These are phyloP conservation scores for Saturnia japonica DNA, from an alignment of 2,888 invertebrate genomes.

Conservation along the genomic window DNA sequence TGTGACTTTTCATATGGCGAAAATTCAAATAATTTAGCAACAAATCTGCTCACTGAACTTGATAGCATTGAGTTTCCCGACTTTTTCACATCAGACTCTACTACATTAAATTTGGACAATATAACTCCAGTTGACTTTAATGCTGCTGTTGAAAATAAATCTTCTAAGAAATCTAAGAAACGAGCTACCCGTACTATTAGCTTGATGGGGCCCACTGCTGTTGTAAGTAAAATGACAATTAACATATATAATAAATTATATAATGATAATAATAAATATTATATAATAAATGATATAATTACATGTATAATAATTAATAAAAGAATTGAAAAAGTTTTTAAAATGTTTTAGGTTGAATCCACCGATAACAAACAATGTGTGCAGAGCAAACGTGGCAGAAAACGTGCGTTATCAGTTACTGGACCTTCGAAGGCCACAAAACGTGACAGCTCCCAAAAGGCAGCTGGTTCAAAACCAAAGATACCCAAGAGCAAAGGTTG, in stretches of 20 bases:
- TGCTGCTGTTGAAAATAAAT: slow-evolving; percentile 35
- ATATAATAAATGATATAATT: neutral
- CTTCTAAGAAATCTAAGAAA: slow-evolving; percentile 47
- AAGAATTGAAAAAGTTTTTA: neutral
- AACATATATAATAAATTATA: too few species aligned
- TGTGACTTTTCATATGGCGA: slow-evolving; percentile 68
- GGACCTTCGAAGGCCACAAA: slow-evolving; percentile 50
- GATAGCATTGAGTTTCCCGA: slow-evolving; percentile 60
- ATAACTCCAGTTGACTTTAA: slow-evolving; percentile 43
- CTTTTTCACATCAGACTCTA: slow-evolving; percentile 48
- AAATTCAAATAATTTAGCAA: slow-evolving; percentile 49
- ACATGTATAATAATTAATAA: neutral
- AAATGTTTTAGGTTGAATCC: neutral
- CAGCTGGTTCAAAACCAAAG: slow-evolving; percentile 49
- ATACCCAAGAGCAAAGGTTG: slow-evolving; percentile 55
- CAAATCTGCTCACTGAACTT: slow-evolving; percentile 46
- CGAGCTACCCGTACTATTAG: slow-evolving; percentile 46
- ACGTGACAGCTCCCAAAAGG: slow-evolving; percentile 41
- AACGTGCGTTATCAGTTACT: slow-evolving; percentile 63
- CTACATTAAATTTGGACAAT: slow-evolving; percentile 48
- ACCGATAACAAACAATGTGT: slow-evolving; percentile 38
- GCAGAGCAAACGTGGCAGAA: slow-evolving; percentile 63
- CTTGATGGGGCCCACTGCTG: slow-evolving; percentile 41
- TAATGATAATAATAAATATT: too few species aligned
- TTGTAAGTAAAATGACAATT: slow-evolving; percentile 38